Evolutionary conservation across 2,113 vertebrate species (phyloP), one percentile per base, ranked within the genome.

Genomic region (Pituophis catenifer): DNA sequence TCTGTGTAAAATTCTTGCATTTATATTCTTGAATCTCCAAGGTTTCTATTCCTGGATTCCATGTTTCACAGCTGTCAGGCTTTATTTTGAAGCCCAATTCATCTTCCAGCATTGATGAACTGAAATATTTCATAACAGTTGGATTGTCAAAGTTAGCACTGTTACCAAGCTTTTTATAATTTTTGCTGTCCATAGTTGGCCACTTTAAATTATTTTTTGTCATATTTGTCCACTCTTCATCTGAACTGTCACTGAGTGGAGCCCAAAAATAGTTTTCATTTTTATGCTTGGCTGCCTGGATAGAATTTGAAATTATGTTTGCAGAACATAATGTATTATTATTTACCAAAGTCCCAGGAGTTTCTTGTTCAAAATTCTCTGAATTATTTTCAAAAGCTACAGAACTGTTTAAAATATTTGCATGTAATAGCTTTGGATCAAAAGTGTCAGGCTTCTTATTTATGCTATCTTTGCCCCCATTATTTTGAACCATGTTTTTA

Each of bases 211-310:
- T 55, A 50, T 90, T 57, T 44, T 12, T 88, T 58, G 88, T 33
- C 86, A 3, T 17, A 86, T 92, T 54, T 62, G 54, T 29, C 88
- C 24, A n/a, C 24, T 95, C 93, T 55, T 96, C 88, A 94, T 95
- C 92, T 88, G 88, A 96, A 75, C 53, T 92, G 19, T 92, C 94
- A 44, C 26, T 89, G 54, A 94, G 58, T 24, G 90, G 93, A 87
- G 48, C 13, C 93, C 91, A 94, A 91, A 96, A 96, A 81, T 93
- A 95, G 57, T 8, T 86, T 33, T 15, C 11, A 75, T 58, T 90
- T 62, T 88, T 90, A 33, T 33, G 6, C 2, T 50, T 81, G 57
- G 75, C 21, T 92, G 5, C 6, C 5, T 29, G 58, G 87, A 44
- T 70, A 23, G 44, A 85, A 57, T 10, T 85, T 92, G 92, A 94